Base-by-base conservation (phyloP, 1,140 invertebrate genomes). In the Heliothis subflexa region DNA sequence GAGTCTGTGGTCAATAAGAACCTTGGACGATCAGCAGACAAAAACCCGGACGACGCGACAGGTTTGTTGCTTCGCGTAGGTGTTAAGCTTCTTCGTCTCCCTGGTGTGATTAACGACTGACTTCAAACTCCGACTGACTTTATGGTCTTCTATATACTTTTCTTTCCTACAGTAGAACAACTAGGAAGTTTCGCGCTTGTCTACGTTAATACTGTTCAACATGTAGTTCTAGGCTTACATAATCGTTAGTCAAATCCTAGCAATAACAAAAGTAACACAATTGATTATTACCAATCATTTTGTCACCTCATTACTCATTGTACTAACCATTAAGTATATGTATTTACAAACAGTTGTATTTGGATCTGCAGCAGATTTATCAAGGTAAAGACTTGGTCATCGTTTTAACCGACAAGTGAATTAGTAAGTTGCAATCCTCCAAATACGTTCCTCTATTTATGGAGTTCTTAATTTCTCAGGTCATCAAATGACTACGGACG, bases 1-100 rank as follows among this genome's bases (percentile, higher is more conserved):
- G 88, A 93, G 75, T 89, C 91, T 25, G 93, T 93, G 83, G 90
- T 91, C 33, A 93, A 91, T 87, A 91, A 88, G 85, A 92, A 94
- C 81, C 87, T 92, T 76, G 93, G 88, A 91, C 85, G 92, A 75
- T 93, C 93, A 50, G 91, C 90, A 79, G 90, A 91, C 81, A 92
- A 90, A 86, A 84, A 75, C 70, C 82, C 80, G 79, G 85, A 80
- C 49, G 62, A 75, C 57, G 78, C 79, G 90, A 84, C 88, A 93
- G 93, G 93, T 93, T 91, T 92, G 93, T 93, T 88, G 88, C 89
- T 86, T 88, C 78, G 88, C 87, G 86, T 88, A 85, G 83, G 64
- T 52, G 59, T 50, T 52, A 49, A 12, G 49, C 59, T 18, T 4
- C 21, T 70, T 12, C 25, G 21, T 77, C 21, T 66, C 28, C 55